Evolutionary conservation across 2,113 vertebrate species (phyloP).

Genomic region (Gobiocypris rarus): DNA sequence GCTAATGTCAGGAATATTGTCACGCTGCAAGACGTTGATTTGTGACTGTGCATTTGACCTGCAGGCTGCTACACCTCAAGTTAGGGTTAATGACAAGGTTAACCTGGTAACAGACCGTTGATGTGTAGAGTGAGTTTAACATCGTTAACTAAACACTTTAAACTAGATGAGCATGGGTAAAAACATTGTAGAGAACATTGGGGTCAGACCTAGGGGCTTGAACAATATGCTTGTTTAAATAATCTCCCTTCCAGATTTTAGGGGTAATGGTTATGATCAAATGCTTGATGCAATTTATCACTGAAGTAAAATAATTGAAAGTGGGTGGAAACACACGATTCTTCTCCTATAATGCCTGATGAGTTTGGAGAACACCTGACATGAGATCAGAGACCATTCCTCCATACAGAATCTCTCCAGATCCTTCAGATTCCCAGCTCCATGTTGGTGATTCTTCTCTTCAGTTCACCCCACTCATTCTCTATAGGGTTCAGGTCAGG

Average conservation of each 20-base stretch:
- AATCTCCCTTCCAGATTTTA: neutral
- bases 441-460: no score
- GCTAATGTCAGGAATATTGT: slow-evolving; percentile 12
- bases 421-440: no score
- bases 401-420: no score
- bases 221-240: neutral
- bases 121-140: neutral
- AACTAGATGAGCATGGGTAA: neutral
- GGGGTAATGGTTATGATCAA: no score
- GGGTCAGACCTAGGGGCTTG: neutral
- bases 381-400: no score
- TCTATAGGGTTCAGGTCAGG: no score
- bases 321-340: no score
- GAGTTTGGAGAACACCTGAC: no score
- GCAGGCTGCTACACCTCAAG: neutral
- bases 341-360: no score
- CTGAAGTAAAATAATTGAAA: no score
- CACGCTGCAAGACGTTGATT: slow-evolving; percentile 11
- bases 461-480: no score
- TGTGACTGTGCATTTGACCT: slow-evolving; percentile 7
- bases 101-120: neutral
- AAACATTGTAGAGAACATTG: neutral
- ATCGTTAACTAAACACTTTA: neutral
- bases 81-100: neutral
- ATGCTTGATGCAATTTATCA: no score